Conservation (phyloP, 2,888 invertebrate species). For the Hartigia nigra region DNA sequence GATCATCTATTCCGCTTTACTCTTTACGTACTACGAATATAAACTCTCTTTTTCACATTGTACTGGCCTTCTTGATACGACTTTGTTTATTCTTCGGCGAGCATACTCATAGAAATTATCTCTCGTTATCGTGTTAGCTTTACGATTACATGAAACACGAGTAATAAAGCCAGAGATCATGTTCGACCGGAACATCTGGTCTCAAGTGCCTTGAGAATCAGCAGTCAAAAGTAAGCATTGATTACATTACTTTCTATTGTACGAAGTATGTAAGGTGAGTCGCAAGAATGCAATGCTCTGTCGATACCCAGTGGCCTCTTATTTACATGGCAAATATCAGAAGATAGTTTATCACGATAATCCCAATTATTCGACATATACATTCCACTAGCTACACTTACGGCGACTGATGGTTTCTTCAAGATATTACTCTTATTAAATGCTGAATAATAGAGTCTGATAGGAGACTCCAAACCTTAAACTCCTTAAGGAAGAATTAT, state of each 20-base stretch:
- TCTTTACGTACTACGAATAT: not conserved
- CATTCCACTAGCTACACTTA: no score
- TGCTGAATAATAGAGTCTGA: not conserved
- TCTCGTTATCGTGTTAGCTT: not conserved
- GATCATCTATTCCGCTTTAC: not conserved
- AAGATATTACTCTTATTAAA: not conserved
- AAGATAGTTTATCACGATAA: no score
- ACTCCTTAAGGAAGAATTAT: not conserved
- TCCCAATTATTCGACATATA: no score
- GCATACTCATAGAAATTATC: not conserved
- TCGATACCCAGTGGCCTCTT: no score
- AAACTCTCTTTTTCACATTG: not conserved
- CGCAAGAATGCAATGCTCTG: no score
- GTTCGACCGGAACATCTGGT: not conserved
- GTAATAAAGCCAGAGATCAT: not conserved
- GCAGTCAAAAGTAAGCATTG: not conserved
- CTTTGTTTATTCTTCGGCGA: not conserved
- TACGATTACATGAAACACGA: not conserved
- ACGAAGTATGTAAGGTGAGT: no score
- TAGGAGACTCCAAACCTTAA: no score
- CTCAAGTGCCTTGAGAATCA: not conserved
- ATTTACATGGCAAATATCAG: no score
- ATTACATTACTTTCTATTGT: not conserved
- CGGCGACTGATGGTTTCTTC: not conserved
- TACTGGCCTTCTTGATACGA: not conserved